A percentile compares a stretch with the other conserved stretches of the same genome.
phyloP scores from a whole-genome alignment of 1,140 invertebrate genomes.

The Ganaspis sp. region DNA sequence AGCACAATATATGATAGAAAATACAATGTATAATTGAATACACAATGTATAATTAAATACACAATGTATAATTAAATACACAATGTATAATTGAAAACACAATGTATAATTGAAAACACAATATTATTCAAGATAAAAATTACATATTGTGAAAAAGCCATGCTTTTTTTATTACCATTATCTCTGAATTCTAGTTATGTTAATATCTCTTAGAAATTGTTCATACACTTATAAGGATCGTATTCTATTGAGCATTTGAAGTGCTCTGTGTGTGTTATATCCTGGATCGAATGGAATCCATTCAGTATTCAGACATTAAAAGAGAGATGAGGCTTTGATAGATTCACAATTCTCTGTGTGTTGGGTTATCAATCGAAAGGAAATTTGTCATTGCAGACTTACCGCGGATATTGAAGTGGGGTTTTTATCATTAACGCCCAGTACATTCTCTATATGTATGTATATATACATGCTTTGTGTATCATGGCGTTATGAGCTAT shows the following conservation, averaged over 20 bases:
- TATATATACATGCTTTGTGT: not conserved
- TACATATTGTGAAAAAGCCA: too few species aligned
- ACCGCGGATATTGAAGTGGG: not conserved
- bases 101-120: too few species aligned
- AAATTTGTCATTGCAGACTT: conserved; percentile 38
- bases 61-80: too few species aligned
- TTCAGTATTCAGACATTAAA: conserved; percentile 26
- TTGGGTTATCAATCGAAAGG: conserved; percentile 1
- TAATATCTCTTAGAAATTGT: too few species aligned
- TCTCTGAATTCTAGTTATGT: too few species aligned
- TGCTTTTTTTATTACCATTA: too few species aligned
- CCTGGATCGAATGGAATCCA: conserved; percentile 39
- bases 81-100: too few species aligned
- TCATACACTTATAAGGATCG: not conserved
- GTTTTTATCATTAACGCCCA: conserved; percentile 7
- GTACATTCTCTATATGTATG: not conserved
- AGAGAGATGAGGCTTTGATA: conserved; percentile 21
- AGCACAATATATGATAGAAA: too few species aligned
- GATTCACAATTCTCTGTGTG: conserved; percentile 22
- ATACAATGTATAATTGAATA: too few species aligned
- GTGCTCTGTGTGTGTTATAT: conserved; percentile 28
- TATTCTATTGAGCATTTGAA: conserved; percentile 9
- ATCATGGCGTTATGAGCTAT: not conserved
- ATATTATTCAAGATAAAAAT: too few species aligned
- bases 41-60: too few species aligned